Base-by-base conservation (phyloP, 2,797 vertebrate genomes). In the Oreonectes daqikongensis region DNA sequence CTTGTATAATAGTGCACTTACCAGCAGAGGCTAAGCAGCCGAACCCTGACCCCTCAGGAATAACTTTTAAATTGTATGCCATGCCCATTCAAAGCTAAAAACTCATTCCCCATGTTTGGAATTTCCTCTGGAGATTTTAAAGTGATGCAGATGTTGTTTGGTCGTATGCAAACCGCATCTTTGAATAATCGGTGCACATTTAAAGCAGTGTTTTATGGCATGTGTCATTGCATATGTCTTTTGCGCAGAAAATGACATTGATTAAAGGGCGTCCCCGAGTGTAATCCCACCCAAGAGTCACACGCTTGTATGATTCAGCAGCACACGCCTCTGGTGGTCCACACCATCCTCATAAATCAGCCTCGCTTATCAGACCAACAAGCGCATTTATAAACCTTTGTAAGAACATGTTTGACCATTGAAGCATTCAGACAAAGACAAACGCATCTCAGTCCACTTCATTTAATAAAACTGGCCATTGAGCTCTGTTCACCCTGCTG, bases 71-170 rank as follows among this genome's bases (percentile, higher is more conserved):
- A 28, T 40, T 35, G 32, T 48, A 14, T 17, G 15, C 15, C 26
- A 15, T 18, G 18, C 46, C 20, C 46, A 50, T 53, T 53, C 50
- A 9, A 38, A 14, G 18, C 5, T 30, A 32, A 30, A 38, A 75
- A 10, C 73, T 53, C 52, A 74, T 66, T 75, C 63, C 52, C 63
- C 1, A 1, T 59, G 50, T 60, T 67, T 69, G 65, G 74, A 76
- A 69, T 76, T 76, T 76, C 74, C 74, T 76, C 73, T 75, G 50
- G 52, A 32, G 66, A 38, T 59, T 76, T 76, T 76, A 76, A 72
- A 78, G 60, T 48, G 46, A 71, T 60, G 24, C 68, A 69, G 64
- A 68, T 77, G 46, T 70, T 71, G 59, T 70, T 66, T 59, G 26
- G 35, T 69, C 52, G 20, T 22, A 70, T 20, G 46, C 75, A 67